phyloP scores from a whole-genome alignment of 2,888 invertebrate genomes.

The Ptilodon capucinus region DNA sequence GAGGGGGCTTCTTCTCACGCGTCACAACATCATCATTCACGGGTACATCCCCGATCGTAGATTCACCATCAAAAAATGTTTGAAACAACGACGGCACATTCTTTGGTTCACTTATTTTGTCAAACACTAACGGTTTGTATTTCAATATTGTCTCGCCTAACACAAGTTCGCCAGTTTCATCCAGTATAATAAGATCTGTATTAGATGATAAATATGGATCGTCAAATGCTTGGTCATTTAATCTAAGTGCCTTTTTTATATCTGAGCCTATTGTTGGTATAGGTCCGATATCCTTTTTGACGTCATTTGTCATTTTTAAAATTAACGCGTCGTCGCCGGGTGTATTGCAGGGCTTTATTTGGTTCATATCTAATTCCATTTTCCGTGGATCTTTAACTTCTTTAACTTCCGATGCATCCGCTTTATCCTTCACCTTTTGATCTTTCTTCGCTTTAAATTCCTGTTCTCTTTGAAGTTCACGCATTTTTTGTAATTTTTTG shows the following conservation, averaged over 20 bases:
- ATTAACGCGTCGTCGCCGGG: conserved; percentile 34
- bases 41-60: not conserved
- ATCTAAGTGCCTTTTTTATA: conserved; percentile 1
- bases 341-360: conserved; percentile 32
- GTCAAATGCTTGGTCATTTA: not conserved
- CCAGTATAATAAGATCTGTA: conserved; percentile 17
- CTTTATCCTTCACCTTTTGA: conserved; percentile 7
- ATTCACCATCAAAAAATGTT: conserved; percentile 27
- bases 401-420: conserved; percentile 10
- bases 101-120: conserved; percentile 22
- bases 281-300: conserved; percentile 4
- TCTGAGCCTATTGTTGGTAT: not conserved
- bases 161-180: conserved; percentile 41
- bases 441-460: conserved; percentile 7
- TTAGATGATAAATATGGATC: conserved; percentile 30
- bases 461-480: conserved; percentile 5
- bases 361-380: conserved; percentile 32
- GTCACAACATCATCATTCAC: not conserved
- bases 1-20: not conserved
- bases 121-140: conserved; percentile 28
- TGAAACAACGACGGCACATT: conserved; percentile 39
- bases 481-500: not conserved
- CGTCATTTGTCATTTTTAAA: conserved; percentile 2
- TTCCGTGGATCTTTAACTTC: conserved; percentile 12
- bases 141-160: conserved; percentile 52